Conservation (phyloP, 2,797 vertebrate species). For the Catharus ustulatus region DNA sequence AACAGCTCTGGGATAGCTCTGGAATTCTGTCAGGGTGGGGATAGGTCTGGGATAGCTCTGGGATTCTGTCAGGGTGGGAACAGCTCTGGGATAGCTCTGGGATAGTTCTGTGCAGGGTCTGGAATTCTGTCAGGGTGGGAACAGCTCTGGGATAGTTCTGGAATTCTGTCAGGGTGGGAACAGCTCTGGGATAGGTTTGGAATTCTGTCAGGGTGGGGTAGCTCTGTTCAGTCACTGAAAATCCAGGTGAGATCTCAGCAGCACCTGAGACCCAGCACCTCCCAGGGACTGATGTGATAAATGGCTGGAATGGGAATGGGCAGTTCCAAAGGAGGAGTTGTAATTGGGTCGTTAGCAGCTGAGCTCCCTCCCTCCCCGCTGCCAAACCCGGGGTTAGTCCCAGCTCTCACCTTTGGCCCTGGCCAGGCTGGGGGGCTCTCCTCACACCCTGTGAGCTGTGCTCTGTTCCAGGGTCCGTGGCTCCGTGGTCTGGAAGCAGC, state of each 20-base stretch:
- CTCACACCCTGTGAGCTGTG: neutral
- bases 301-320: neutral
- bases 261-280: neutral
- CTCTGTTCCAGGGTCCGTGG: constrained; percentile 22
- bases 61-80: neutral
- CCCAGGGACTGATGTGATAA: too few species aligned
- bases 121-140: neutral
- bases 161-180: too few species aligned
- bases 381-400: neutral
- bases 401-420: neutral
- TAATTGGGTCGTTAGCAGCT: neutral
- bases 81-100: neutral
- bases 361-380: neutral
- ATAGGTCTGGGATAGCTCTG: neutral
- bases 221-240: neutral
- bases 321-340: neutral
- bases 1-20: too few species aligned
- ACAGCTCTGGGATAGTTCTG: neutral
- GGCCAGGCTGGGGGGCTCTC: neutral
- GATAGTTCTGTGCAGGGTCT: too few species aligned
- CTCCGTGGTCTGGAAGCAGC: neutral
- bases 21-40: too few species aligned
- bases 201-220: too few species aligned
- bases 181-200: neutral
- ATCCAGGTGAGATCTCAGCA: too few species aligned